Evolutionary conservation across 2,888 invertebrate genomes (phyloP).

Genomic region (Morpho achilles): DNA sequence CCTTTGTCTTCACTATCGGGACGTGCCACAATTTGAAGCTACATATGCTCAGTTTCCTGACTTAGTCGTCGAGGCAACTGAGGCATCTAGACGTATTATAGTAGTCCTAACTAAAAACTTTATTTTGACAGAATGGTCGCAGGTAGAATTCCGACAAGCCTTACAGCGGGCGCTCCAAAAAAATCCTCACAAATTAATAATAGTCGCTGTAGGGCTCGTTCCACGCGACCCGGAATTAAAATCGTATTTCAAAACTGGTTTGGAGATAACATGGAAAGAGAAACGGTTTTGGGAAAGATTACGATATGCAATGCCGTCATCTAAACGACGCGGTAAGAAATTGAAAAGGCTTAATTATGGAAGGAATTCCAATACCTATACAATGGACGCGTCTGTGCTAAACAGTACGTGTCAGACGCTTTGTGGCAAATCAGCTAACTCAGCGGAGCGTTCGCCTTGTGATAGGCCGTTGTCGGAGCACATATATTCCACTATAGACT

Average conservation of each 20-base stretch:
- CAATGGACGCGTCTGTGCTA: constrained; percentile 83
- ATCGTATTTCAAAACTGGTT: constrained; percentile 92
- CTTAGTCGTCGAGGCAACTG: constrained; percentile 90
- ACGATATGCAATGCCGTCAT: constrained; percentile 92
- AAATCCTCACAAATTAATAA: constrained; percentile 90
- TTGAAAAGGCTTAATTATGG: constrained; percentile 83
- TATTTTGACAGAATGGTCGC: constrained; percentile 94
- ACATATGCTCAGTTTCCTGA: constrained; percentile 86
- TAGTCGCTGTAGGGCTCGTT: constrained; percentile 88
- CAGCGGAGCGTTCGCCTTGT: constrained; percentile 79
- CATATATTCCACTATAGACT: constrained; percentile 94
- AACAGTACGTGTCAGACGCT: constrained; percentile 81
- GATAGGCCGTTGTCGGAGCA: constrained; percentile 91
- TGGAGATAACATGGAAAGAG: constrained; percentile 93
- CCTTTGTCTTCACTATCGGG: constrained; percentile 92
- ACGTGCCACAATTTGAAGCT: constrained; percentile 85
- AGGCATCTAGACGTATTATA: constrained; percentile 91
- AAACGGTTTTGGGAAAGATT: constrained; percentile 97
- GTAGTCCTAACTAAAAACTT: constrained; percentile 93
- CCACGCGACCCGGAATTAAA: constrained; percentile 93
- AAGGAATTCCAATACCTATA: constrained; percentile 91
- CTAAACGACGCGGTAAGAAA: constrained; percentile 81
- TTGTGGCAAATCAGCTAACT: constrained; percentile 74
- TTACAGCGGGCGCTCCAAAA: constrained; percentile 92
- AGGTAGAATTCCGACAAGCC: constrained; percentile 93